Evolutionary conservation across 2,888 invertebrate genomes (phyloP).

Genomic region (Molanna angustata): DNA sequence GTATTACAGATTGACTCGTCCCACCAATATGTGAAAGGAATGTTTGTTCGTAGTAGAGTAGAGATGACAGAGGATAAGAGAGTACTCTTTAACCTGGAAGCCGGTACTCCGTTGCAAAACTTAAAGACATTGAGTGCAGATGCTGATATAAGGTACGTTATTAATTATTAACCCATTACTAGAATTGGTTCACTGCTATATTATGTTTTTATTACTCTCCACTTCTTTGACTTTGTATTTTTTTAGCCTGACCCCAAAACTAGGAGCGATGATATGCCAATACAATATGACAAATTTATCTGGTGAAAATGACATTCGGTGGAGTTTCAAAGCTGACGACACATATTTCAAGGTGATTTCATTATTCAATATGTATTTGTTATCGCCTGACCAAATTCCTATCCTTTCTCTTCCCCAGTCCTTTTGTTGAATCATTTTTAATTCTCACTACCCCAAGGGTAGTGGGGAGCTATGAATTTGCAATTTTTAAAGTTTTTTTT

Average conservation of each 20-base stretch:
- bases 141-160: constrained; percentile 50
- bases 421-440: too few species aligned
- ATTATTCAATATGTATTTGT: too few species aligned
- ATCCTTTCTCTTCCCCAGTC: too few species aligned
- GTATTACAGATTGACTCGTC: constrained; percentile 45
- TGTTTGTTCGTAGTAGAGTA: constrained; percentile 48
- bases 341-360: constrained; percentile 49
- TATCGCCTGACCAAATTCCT: too few species aligned
- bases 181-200: background rate
- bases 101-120: constrained; percentile 45
- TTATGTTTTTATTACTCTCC: background rate
- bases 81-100: constrained; percentile 45
- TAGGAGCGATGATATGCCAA: constrained; percentile 47
- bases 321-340: constrained; percentile 50
- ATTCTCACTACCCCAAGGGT: too few species aligned
- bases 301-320: constrained; percentile 49
- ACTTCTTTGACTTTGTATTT: background rate
- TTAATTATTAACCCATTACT: too few species aligned
- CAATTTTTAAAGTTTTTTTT: too few species aligned
- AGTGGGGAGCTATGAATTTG: too few species aligned
- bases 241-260: constrained; percentile 48
- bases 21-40: constrained; percentile 42
- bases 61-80: constrained; percentile 43
- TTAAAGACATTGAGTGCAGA: constrained; percentile 45
- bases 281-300: constrained; percentile 50